Conservation (phyloP, 2,888 invertebrate genomes). For the Lasioglossum calceatum region DNA sequence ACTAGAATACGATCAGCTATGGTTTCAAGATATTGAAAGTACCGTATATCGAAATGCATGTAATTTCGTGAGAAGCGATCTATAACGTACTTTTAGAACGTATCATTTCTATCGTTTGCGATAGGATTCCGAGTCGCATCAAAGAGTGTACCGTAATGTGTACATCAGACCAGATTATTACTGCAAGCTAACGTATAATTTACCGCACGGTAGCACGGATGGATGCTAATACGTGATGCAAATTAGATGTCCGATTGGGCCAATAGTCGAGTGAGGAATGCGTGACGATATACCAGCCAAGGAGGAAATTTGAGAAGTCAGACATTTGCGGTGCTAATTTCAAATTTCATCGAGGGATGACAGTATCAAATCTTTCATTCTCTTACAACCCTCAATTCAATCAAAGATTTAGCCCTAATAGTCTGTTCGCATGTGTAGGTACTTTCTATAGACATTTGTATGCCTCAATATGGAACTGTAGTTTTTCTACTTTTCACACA, state of each 20-base stretch:
- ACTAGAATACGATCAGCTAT: neutral
- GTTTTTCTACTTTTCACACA: neutral
- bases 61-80: neutral
- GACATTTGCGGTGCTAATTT: neutral
- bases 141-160: neutral
- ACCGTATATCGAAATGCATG: neutral
- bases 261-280: conserved; percentile 16
- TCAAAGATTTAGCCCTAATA: neutral
- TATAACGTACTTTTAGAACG: neutral
- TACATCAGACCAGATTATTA: conserved; percentile 9
- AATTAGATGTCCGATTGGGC: conserved; percentile 30
- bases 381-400: neutral
- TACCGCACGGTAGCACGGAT: neutral
- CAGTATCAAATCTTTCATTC: neutral
- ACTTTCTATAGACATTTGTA: no score
- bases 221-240: conserved; percentile 23
- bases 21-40: neutral
- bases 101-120: conserved; percentile 13
- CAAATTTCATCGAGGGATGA: neutral
- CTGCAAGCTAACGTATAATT: conserved; percentile 22
- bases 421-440: neutral
- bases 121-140: neutral
- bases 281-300: neutral
- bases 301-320: neutral
- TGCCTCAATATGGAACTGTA: neutral